Evolutionary conservation across 2,888 invertebrate genomes (phyloP), one percentile per base, ranked within the genome.

Genomic region (Antheraea yamamai): DNA sequence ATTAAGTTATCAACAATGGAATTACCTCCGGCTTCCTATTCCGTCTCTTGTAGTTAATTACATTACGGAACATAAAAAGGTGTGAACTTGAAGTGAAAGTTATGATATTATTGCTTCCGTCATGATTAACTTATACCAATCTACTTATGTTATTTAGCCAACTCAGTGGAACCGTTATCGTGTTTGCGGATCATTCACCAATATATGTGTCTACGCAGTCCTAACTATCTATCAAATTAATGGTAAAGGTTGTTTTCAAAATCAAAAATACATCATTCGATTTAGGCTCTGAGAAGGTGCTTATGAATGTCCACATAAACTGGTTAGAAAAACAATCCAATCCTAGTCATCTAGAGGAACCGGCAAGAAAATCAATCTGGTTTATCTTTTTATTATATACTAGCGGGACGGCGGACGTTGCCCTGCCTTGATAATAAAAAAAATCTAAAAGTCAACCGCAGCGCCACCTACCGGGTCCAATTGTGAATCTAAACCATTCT

Each of bases 81-180:
- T 91, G 92, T 88, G 91, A 91, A 90, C 85, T 84, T 84, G 79
- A 72, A 80, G 83, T 82, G 90, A 90, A 90, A 91, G 88, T 87
- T 75, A 76, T 79, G 77, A 78, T 82, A 83, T 82, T 80, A 81
- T 82, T 81, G 70, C 76, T 75, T 74, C 78, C 78, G 77, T 79
- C 79, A 77, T 75, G 71, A 78, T 77, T 75, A 79, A 76, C 74
- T 79, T 77, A 70, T 74, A 10, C 39, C 30, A 66, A 35, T 51
- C 64, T 66, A 30, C 30, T 66, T 66, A 66, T 66, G 30, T 66
- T 66, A 26, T 3, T 4, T 14, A 66, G 64, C 1, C 7, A 16
- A 66, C 2, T 16, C 2, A n/a, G 8, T 61, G 61, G 10, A 23
- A 61, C 2, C 12, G 12, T 61, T 23, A 61, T 61, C 23, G 55